phyloP scores from a whole-genome alignment of 2,797 vertebrate genomes.

The Melanotaenia parkinsoni region DNA sequence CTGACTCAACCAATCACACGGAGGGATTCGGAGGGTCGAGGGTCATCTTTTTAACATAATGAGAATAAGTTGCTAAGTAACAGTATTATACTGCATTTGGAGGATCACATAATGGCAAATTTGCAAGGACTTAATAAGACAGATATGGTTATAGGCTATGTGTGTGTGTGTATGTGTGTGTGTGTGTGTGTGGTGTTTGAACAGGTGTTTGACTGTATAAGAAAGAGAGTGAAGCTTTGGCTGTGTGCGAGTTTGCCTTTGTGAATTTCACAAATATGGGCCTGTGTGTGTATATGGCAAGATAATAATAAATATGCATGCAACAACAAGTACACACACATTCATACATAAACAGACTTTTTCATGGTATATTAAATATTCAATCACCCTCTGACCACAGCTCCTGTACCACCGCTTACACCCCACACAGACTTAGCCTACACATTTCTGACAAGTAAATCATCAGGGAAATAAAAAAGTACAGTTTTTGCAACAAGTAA shows the following conservation, averaged over 20 bases:
- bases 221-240: constrained; percentile 6
- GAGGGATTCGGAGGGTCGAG: constrained; percentile 61
- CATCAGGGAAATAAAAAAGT: not conserved
- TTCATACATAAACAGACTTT: not conserved
- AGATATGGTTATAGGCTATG: constrained; percentile 35
- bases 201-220: constrained; percentile 35
- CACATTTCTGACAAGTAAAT: not conserved
- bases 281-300: constrained; percentile 1
- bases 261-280: constrained; percentile 35
- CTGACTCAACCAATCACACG: constrained; percentile 61
- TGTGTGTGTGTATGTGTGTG: constrained; percentile 25
- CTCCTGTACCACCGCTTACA: not conserved
- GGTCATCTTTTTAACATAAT: constrained; percentile 73
- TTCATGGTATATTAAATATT: not conserved
- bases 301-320: constrained; percentile 1
- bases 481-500: not conserved
- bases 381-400: not conserved
- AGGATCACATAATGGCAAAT: constrained; percentile 62
- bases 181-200: constrained; percentile 11
- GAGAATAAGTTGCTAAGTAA: constrained; percentile 75
- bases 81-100: constrained; percentile 60
- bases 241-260: not conserved
- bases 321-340: constrained; percentile 9
- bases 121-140: constrained; percentile 46
- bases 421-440: not conserved